Percentiles rank a stretch among this genome's conserved stretches.
Evolutionary conservation across 2,888 invertebrate species (phyloP).

Genomic region (Sepioteuthis lessoniana): DNA sequence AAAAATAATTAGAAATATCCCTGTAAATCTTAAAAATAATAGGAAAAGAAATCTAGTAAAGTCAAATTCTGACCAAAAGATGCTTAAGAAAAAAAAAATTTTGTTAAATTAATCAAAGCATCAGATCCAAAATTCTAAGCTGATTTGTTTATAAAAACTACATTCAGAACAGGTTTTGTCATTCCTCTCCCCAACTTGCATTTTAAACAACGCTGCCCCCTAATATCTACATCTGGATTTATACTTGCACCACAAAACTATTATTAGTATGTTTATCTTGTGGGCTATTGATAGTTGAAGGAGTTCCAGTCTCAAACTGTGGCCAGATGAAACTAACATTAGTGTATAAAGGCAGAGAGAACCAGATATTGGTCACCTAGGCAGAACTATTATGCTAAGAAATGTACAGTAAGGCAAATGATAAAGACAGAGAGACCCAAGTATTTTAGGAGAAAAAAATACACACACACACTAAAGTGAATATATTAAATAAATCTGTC

Average conservation of each 20-base stretch:
- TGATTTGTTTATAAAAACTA: not conserved
- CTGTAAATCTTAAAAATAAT: not conserved
- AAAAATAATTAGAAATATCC: not conserved
- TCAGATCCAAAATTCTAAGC: not conserved
- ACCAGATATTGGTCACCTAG: too few species aligned
- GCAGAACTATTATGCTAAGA: too few species aligned
- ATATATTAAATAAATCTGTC: too few species aligned
- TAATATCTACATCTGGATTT: not conserved
- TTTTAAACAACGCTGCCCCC: not conserved
- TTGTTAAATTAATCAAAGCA: not conserved
- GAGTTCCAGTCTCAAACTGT: not conserved
- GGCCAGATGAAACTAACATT: not conserved
- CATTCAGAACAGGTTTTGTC: not conserved
- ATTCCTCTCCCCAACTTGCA: not conserved
- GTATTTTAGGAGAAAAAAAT: too few species aligned
- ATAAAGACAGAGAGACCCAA: too few species aligned
- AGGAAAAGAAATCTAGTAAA: not conserved
- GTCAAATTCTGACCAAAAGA: not conserved
- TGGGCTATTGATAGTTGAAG: not conserved
- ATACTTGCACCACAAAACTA: not conserved
- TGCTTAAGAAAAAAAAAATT: not conserved
- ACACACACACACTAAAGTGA: too few species aligned
- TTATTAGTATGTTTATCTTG: not conserved
- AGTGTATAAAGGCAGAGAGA: too few species aligned
- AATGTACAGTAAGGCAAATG: too few species aligned